Conservation (phyloP, 1,140 invertebrate species). For the Pseudoatta argentina region DNA sequence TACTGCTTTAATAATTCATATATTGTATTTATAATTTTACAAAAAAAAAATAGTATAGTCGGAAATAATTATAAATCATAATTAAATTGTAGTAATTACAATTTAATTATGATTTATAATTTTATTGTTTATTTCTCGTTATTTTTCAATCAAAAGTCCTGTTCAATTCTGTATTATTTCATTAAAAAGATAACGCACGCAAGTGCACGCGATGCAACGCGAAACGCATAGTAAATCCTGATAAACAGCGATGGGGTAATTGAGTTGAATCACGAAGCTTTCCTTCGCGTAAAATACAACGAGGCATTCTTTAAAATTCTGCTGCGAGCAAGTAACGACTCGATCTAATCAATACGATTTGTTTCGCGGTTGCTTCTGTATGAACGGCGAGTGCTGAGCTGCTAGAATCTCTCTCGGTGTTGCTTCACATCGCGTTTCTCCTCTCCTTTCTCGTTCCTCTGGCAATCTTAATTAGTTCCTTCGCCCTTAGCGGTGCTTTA, state of each 20-base stretch:
- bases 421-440: conserved; percentile 62
- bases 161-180: neutral
- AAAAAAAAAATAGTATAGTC: too few species aligned
- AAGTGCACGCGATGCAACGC: conserved; percentile 36
- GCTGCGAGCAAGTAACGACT: conserved; percentile 65
- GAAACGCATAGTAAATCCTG: neutral
- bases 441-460: conserved; percentile 31
- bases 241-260: conserved; percentile 44
- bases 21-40: too few species aligned
- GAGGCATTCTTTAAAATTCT: conserved; percentile 66
- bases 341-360: conserved; percentile 76
- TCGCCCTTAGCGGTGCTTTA: conserved; percentile 18
- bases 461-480: conserved; percentile 55
- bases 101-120: too few species aligned
- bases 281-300: conserved; percentile 48
- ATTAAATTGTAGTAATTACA: too few species aligned
- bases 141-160: neutral
- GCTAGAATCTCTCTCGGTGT: neutral
- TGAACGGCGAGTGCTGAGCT: neutral
- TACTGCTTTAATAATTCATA: too few species aligned
- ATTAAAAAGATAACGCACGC: conserved; percentile 17
- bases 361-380: conserved; percentile 66
- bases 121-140: neutral
- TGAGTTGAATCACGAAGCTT: conserved; percentile 61
- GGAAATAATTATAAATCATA: too few species aligned